Percentiles rank a stretch among this genome's conserved stretches.
Conservation (phyloP, 1,140 invertebrate genomes). For the Acromyrmex charruanus region DNA sequence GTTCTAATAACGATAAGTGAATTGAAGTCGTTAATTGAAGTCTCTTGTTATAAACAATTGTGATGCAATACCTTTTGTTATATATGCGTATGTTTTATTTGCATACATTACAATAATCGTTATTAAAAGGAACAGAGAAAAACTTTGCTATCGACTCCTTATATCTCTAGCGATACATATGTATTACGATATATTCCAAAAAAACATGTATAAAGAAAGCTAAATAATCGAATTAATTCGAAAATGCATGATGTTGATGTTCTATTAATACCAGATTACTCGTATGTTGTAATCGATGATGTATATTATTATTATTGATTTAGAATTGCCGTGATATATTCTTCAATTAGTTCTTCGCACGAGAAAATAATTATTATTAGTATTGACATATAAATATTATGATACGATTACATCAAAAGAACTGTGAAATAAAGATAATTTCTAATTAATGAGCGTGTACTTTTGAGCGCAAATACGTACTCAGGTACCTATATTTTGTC, state of each 20-base stretch:
- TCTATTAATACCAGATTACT: not conserved
- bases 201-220: not conserved
- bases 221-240: not conserved
- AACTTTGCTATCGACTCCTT: not conserved
- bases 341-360: not conserved
- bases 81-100: not conserved
- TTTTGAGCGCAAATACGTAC: not conserved
- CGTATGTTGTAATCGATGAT: not conserved
- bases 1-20: not conserved
- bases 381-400: conserved; percentile 13
- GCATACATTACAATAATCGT: not conserved
- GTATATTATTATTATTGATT: not conserved
- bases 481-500: not conserved
- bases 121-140: not conserved
- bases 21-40: not conserved
- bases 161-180: not conserved
- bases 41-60: not conserved
- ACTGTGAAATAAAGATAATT: conserved; percentile 45
- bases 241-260: conserved; percentile 3
- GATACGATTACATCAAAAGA: conserved; percentile 24
- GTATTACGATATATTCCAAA: not conserved
- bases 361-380: not conserved
- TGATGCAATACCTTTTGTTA: too few species aligned
- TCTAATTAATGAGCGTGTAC: conserved; percentile 18
- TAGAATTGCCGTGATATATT: conserved; percentile 25